Evolutionary conservation across 2,797 vertebrate species (phyloP), one percentile per base, ranked within the genome.

Genomic region (Crypturellus tataupa): DNA sequence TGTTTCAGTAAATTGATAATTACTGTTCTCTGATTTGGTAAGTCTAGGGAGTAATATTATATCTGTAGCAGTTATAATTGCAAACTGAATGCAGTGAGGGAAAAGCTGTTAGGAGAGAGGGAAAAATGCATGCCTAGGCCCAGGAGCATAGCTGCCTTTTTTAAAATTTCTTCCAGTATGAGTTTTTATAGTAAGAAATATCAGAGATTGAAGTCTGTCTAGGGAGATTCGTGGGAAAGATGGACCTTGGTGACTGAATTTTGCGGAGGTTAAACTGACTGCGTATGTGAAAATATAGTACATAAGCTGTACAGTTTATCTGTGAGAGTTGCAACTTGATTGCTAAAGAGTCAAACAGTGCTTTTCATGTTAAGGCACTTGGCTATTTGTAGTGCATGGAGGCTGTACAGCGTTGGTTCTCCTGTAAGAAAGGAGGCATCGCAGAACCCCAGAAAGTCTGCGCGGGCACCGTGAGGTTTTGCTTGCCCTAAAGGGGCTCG

Each of bases 1-100:
- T 78, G 77, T 29, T 60, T 78, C 71, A 65, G 40, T 93, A 94
- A 94, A 91, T 51, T 79, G 51, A 35, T 95, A 91, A 93, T 96
- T 80, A 69, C 46, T 77, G 49, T 40, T 62, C 78, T 94, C 86
- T 94, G 87, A 77, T 94, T 91, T 59, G 62, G 40, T 87, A 75
- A 84, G 82, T 90, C 55, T 60, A 84, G 83, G 82, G 69, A 84
- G 82, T 53, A 90, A 84, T 88, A 77, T 93, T 87, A 77, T 60
- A 80, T 71, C 58, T 55, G 51, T 81, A 65, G 83, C 91, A 87
- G 68, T 89, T 72, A 11, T 93, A 80, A 91, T 86, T 77, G 10
- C 39, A 35, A 46, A 84, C 68, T 82, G 82, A 85, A 76, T 25
- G 46, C 39, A 83, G 85, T 21, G 53, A 81, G 53, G 83, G 39